These are phyloP conservation scores for Hecatera dysodea DNA, from an alignment of 2,888 invertebrate species.

Conservation along the genomic window DNA sequence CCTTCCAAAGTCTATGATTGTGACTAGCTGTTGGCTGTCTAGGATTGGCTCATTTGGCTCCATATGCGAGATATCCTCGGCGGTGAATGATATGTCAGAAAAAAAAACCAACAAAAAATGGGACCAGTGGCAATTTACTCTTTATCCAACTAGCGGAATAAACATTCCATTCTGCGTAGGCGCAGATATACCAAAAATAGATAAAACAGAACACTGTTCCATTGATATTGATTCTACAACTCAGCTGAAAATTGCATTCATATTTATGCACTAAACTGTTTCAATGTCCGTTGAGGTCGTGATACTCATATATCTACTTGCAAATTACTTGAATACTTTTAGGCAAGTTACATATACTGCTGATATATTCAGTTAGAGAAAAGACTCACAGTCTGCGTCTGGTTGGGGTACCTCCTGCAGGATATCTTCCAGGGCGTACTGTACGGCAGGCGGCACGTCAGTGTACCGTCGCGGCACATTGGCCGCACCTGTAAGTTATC, in stretches of 20 bases:
- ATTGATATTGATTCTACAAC: background rate
- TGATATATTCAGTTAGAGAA: too few relatives aligned
- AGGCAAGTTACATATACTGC: background rate
- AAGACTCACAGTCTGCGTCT: constrained; percentile 83
- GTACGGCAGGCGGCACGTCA: constrained; percentile 77
- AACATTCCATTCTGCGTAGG: too few relatives aligned
- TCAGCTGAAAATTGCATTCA: background rate
- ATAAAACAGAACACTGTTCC: too few relatives aligned
- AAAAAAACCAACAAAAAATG: too few relatives aligned
- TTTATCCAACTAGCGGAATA: too few relatives aligned
- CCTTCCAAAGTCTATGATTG: too few relatives aligned
- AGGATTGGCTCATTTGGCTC: too few relatives aligned
- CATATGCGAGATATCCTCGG: too few relatives aligned
- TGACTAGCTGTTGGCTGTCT: too few relatives aligned
- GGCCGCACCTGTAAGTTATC: constrained; percentile 72
- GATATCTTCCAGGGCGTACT: constrained; percentile 81
- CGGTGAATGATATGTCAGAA: too few relatives aligned
- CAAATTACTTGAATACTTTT: background rate
- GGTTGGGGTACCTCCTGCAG: constrained; percentile 81
- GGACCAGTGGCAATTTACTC: too few relatives aligned
- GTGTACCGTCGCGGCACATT: constrained; percentile 73
- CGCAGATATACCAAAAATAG: too few relatives aligned
- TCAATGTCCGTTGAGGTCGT: background rate
- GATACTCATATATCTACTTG: background rate
- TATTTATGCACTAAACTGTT: background rate